A percentile compares a stretch with the other conserved stretches of the same genome.
Evolutionary conservation across 2,888 invertebrate species (phyloP).

Genomic region (Cosmorhoe ocellata): DNA sequence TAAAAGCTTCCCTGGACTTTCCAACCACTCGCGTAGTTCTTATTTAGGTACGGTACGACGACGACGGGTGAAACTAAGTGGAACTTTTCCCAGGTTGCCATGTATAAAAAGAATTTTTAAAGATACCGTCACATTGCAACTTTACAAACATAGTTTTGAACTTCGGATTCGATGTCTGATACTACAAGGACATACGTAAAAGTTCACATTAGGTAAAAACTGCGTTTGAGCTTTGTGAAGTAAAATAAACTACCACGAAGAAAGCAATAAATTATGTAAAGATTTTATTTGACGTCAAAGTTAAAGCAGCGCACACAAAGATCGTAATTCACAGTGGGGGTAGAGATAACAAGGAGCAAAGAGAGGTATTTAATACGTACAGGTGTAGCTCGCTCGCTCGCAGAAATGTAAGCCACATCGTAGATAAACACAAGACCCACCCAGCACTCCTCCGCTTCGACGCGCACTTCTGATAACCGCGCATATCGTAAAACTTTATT

Average conservation of each 20-base stretch:
- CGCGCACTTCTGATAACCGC: conserved; percentile 69
- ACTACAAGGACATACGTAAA: conserved; percentile 17
- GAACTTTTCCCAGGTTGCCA: conserved; percentile 73
- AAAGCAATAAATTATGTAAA: conserved; percentile 40
- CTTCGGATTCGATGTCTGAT: conserved; percentile 31
- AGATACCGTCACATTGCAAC: conserved; percentile 57
- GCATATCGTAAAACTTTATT: conserved; percentile 76
- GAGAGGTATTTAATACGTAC: conserved; percentile 55
- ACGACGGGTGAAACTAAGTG: conserved; percentile 69
- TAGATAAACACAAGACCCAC: conserved; percentile 57
- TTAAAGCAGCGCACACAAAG: conserved; percentile 42
- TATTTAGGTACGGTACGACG: conserved; percentile 67
- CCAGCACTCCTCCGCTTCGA: conserved; percentile 46
- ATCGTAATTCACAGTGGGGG: conserved; percentile 58
- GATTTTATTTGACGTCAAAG: conserved; percentile 41
- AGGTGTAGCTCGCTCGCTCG: conserved; percentile 52
- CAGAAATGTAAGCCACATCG: conserved; percentile 48
- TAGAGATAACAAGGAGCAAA: conserved; percentile 60
- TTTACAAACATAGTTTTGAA: conserved; percentile 57
- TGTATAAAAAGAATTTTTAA: conserved; percentile 75
- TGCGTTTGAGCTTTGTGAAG: background rate
- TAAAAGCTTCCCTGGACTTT: conserved; percentile 69
- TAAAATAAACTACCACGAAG: conserved; percentile 11
- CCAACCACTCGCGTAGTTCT: conserved; percentile 66
- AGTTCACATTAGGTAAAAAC: background rate